Evolutionary conservation across 2,113 vertebrate species (phyloP).

Genomic region (Toxostoma redivivum): DNA sequence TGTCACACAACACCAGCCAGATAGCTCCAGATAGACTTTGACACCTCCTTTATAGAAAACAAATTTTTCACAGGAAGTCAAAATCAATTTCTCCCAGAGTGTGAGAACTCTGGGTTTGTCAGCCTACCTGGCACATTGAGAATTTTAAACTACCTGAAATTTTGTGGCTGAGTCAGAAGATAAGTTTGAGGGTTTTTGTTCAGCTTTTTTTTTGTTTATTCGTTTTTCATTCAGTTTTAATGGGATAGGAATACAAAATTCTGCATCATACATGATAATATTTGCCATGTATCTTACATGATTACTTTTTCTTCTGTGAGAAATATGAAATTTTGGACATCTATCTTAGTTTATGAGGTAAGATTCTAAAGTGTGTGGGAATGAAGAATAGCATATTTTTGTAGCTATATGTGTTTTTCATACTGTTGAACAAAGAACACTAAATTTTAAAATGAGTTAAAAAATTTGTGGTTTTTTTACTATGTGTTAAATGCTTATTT

Average conservation of each 20-base stretch:
- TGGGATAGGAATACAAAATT: not conserved
- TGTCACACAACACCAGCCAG: not conserved
- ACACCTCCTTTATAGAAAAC: not conserved
- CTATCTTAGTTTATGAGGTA: not conserved
- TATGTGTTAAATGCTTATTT: not conserved
- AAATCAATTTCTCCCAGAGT: not conserved
- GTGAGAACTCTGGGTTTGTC: not conserved
- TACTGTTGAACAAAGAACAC: not conserved
- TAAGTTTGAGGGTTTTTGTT: not conserved
- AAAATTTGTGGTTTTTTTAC: rapidly evolving
- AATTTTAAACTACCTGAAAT: not conserved
- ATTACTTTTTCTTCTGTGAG: not conserved
- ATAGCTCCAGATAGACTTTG: not conserved
- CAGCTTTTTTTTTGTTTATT: not conserved
- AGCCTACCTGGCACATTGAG: not conserved
- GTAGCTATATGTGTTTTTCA: not conserved
- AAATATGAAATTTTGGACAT: not conserved
- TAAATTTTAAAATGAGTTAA: not conserved
- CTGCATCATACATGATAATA: not conserved
- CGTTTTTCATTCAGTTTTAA: not conserved
- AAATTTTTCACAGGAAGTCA: not conserved
- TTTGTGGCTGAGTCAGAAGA: not conserved
- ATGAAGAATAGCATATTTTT: not conserved
- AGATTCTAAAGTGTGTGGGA: not conserved
- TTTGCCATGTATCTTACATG: rapidly evolving